Evolutionary conservation across 1,140 invertebrate species (phyloP), one percentile per base, ranked within the genome.

Genomic region (Drosophila sproati): DNA sequence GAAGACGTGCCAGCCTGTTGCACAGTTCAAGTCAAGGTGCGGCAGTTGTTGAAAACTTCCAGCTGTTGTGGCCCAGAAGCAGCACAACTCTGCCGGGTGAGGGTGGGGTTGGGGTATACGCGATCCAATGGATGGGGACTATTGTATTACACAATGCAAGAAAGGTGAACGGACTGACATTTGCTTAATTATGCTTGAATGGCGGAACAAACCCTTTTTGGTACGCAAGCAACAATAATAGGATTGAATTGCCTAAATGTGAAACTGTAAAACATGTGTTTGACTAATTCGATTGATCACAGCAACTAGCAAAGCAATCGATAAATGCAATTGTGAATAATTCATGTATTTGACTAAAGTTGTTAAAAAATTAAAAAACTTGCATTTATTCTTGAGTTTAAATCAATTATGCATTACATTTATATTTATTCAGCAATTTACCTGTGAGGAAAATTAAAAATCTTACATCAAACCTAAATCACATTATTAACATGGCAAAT

Each of bases 151-250:
- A 45, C 52, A 43, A 43, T 37, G 28, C 47, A 56, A 68, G 50
- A 43, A 43, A 80, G 81, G 73, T 83, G 80, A 85, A 83, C 80
- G 67, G 63, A 81, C 82, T 87, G 82, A 76, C 82, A 82, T 82
- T 82, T 82, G 75, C 52, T 82, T 85, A 81, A 85, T 86, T 86
- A 70, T 78, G 78, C 82, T 81, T 78, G 82, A 78, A 78, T 86
- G 78, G 70, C 82, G 82, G 82, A 85, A 85, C 82, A 78, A 68
- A 78, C 70, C 69, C 54, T 50, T 56, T n/a, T 12, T 35, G 5
- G 2, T 35, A 3, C 34, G 28, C 39, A 28, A 50, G 12, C 48
- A 57, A n/a, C 29, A 52, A 8, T 48, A 63, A 52, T 43, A 28
- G 50, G 47, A 43, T 43, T 43, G 10, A n/a, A n/a, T 43, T 43